Percentiles rank a stretch among this genome's conserved stretches.
Evolutionary conservation across 1,140 invertebrate species (phyloP).

Genomic region (Monomorium pharaonis): DNA sequence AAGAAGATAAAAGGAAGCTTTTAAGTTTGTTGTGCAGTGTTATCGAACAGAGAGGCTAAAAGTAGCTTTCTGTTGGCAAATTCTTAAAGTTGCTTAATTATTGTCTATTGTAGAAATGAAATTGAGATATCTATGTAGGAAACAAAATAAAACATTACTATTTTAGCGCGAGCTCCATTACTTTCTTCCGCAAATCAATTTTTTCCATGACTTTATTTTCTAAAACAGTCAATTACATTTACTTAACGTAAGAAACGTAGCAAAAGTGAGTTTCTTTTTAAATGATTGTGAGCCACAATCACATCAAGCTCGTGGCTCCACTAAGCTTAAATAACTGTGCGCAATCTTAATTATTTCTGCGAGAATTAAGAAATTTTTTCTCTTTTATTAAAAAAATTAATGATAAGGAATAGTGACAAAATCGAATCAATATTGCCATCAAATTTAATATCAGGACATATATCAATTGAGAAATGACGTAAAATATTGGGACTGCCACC

Average conservation of each 20-base stretch:
- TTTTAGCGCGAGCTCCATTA: not conserved
- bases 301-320: not conserved
- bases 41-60: not conserved
- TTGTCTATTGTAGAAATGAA: conserved; percentile 12
- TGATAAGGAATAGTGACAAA: not conserved
- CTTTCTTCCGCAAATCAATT: not conserved
- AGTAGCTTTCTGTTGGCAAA: not conserved
- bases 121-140: not conserved
- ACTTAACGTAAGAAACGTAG: not conserved
- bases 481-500: not conserved
- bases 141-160: conserved; percentile 30
- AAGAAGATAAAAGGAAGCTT: not conserved
- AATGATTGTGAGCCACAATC: not conserved
- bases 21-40: not conserved
- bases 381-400: not conserved
- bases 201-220: not conserved
- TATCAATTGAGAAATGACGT: not conserved
- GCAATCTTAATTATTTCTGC: not conserved
- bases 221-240: not conserved
- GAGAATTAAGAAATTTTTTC: not conserved
- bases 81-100: conserved; percentile 1
- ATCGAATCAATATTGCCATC: not conserved
- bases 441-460: not conserved
- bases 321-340: not conserved
- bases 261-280: not conserved